Evolutionary conservation across 2,888 invertebrate genomes (phyloP).

Genomic region (Mimachlamys varia): DNA sequence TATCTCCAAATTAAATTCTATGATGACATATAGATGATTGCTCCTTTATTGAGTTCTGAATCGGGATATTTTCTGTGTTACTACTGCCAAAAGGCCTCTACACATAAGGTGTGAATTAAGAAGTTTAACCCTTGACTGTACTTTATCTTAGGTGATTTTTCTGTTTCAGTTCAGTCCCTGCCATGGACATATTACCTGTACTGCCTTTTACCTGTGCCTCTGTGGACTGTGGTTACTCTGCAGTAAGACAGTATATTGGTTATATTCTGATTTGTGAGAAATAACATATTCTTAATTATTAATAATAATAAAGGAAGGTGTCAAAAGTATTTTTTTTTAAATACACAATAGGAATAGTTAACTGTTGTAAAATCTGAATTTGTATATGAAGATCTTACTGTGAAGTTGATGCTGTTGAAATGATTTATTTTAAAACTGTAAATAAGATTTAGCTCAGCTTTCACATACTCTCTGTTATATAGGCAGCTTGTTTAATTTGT

Average conservation of each 20-base stretch:
- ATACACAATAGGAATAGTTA: too few species aligned
- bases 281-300: neutral
- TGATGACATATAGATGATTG: too few species aligned
- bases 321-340: too few species aligned
- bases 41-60: too few species aligned
- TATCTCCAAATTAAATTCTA: too few species aligned
- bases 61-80: neutral
- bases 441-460: too few species aligned
- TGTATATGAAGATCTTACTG: too few species aligned
- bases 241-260: conserved; percentile 49
- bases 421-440: too few species aligned
- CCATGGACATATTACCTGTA: conserved; percentile 87
- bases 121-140: conserved; percentile 83
- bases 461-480: too few species aligned
- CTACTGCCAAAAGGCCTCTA: neutral
- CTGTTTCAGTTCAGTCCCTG: conserved; percentile 85
- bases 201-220: conserved; percentile 85
- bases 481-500: too few species aligned
- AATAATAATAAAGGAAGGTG: neutral
- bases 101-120: conserved; percentile 54
- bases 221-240: conserved; percentile 82
- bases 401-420: too few species aligned
- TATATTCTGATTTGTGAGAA: neutral
- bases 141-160: neutral
- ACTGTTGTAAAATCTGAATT: too few species aligned